Conservation (phyloP, 2,888 invertebrate genomes). For the Morpho deidamia region DNA sequence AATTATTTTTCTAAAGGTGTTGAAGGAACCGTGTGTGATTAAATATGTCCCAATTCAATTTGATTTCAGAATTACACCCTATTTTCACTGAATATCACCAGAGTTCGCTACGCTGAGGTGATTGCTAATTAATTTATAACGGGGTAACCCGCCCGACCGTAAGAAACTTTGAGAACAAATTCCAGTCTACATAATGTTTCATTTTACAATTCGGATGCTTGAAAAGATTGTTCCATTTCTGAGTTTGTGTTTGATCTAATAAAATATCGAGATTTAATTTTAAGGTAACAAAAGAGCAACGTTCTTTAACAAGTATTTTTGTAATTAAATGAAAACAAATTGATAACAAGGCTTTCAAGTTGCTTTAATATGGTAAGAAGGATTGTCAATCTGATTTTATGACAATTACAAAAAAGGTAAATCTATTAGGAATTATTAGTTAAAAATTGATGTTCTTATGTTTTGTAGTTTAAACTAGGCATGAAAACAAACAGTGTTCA, state of each 20-base stretch:
- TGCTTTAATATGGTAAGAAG: no score
- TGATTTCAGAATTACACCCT: neutral
- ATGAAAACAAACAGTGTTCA: no score
- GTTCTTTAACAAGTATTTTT: neutral
- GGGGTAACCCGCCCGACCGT: conserved; percentile 20
- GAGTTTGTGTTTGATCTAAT: conserved; percentile 11
- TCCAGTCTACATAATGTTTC: conserved; percentile 21
- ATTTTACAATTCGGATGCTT: conserved; percentile 17
- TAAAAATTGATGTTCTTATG: no score
- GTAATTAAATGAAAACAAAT: no score
- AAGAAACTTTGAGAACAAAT: conserved; percentile 22
- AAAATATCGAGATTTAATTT: conserved; percentile 4
- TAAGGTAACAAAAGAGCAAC: neutral
- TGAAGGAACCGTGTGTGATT: no score
- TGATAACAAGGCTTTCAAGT: no score
- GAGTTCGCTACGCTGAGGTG: conserved; percentile 29
- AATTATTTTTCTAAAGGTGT: no score
- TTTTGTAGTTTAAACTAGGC: no score
- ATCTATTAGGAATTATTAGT: no score
- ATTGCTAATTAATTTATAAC: conserved; percentile 55
- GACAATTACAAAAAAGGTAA: no score
- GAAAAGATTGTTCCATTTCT: conserved; percentile 16
- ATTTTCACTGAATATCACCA: conserved; percentile 17
- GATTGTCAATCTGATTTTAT: no score
- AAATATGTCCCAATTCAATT: neutral